Evolutionary conservation across 1,140 invertebrate genomes (phyloP).

Genomic region (Lordiphosa collinella): DNA sequence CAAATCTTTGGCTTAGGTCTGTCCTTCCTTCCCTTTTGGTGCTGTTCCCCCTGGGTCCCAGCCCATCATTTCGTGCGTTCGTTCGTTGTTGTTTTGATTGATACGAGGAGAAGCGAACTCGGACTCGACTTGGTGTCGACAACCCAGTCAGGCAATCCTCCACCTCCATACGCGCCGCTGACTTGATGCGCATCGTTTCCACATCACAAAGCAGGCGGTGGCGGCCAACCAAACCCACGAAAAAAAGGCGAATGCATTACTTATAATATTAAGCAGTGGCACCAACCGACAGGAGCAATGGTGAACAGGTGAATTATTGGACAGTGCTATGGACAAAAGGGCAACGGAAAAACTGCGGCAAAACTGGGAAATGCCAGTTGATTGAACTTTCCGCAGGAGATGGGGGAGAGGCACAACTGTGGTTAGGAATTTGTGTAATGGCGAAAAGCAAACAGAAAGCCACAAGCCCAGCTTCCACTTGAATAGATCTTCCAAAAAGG

Average conservation of each 20-base stretch:
- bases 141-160: slow-evolving; percentile 24
- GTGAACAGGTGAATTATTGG: slow-evolving; percentile 57
- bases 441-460: too few relatives aligned
- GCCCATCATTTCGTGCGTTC: slow-evolving; percentile 12
- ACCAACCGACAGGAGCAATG: slow-evolving; percentile 31
- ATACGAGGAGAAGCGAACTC: slow-evolving; percentile 53
- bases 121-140: slow-evolving; percentile 50
- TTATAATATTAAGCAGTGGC: slow-evolving; percentile 69
- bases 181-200: slow-evolving; percentile 76
- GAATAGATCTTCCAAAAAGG: too few relatives aligned
- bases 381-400: slow-evolving; percentile 41
- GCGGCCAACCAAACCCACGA: slow-evolving; percentile 20
- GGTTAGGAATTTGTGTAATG: slow-evolving; percentile 6
- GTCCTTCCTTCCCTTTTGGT: slow-evolving; percentile 2
- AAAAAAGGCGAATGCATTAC: slow-evolving; percentile 49
- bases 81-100: slow-evolving; percentile 68
- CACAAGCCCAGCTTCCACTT: too few relatives aligned
- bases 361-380: slow-evolving; percentile 39
- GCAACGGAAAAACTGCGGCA: neutral
- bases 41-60: neutral
- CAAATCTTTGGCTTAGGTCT: slow-evolving; percentile 79
- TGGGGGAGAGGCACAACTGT: neutral
- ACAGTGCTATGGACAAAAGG: too few relatives aligned
- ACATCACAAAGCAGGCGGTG: slow-evolving; percentile 52
- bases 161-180: slow-evolving; percentile 60